Evolutionary conservation across 2,797 vertebrate genomes (phyloP), one percentile per base, ranked within the genome.

Genomic region (Florisuga fusca): DNA sequence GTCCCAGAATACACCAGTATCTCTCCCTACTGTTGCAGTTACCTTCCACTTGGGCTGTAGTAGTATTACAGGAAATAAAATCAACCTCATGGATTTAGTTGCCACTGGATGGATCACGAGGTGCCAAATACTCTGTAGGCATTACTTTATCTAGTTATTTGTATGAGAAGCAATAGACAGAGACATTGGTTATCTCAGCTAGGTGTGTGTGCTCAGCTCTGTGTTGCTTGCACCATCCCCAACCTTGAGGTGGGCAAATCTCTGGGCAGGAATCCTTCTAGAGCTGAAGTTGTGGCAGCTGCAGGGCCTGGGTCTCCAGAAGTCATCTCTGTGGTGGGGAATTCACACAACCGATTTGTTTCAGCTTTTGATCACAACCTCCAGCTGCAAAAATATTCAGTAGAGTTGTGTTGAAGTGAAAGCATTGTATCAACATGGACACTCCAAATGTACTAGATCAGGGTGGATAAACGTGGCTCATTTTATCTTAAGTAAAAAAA

Each of bases 341-440:
- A 51, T 29, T 29, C 46, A 41, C 11, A 5, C 0, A 0, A 45
- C 23, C 45, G 7, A 22, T 84, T 64, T 46, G 6, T n/a, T 53
- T 58, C 18, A 63, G 36, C 25, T 84, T 84, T 73, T 69, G 33
- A 18, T 84, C 53, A 38, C 16, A 51, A 83, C 21, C 18, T 51
- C 11, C n/a, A 8, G 66, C 67, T 82, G 63, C 45, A 59, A 36
- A 89, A 92, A 15, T 53, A 26, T 6, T 64, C 27, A 62, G 12
- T 9, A 1, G 4, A 13, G 15, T 38, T 59, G 3, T 26, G 4
- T 59, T 76, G 43, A 73, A 82, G 12, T 41, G 55, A 61, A 25
- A 31, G 17, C 25, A 4, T 17, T 81, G 54, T 6, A 10, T 59
- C 21, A 21, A 71, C n/a, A 31, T 2, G 9, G 33, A 10, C 23